A percentile compares a stretch with the other conserved stretches of the same genome.
Evolutionary conservation across 2,888 invertebrate species (phyloP).

Genomic region (Cactoblastis cactorum): DNA sequence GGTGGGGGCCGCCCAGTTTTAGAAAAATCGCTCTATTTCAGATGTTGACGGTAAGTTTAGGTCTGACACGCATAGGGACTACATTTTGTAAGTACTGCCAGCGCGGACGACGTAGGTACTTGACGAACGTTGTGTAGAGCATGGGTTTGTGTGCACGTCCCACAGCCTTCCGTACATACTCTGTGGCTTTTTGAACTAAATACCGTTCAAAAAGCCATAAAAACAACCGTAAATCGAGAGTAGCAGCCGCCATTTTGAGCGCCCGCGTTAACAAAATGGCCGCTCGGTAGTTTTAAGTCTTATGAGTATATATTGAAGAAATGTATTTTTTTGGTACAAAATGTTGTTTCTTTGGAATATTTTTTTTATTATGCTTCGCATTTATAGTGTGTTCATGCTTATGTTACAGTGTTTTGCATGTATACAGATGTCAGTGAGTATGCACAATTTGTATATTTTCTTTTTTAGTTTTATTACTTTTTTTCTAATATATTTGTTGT

Average conservation of each 20-base stretch:
- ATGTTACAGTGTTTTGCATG: conserved; percentile 76
- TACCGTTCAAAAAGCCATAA: conserved; percentile 33
- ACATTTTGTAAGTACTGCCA: conserved; percentile 47
- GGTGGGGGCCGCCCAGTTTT: conserved; percentile 68
- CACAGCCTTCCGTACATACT: conserved; percentile 31
- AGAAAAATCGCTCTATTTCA: conserved; percentile 74
- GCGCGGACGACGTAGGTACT: conserved; percentile 42
- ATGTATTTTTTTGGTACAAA: conserved; percentile 62
- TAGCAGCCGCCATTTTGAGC: conserved; percentile 63
- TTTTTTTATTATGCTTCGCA: conserved; percentile 70
- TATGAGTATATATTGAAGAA: conserved; percentile 56
- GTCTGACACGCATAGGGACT: conserved; percentile 58
- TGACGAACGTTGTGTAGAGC: conserved; percentile 41
- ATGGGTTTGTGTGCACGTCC: conserved; percentile 47
- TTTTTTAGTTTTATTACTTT: conserved; percentile 27
- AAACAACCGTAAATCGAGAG: conserved; percentile 43
- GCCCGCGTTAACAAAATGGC: conserved; percentile 54
- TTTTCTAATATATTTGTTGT: conserved; percentile 46
- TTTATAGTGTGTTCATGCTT: conserved; percentile 76
- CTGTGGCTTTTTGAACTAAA: conserved; percentile 26
- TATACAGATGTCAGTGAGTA: conserved; percentile 73
- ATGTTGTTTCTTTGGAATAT: conserved; percentile 60
- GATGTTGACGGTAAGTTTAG: conserved; percentile 79
- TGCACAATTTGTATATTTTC: conserved; percentile 70
- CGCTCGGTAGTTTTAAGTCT: conserved; percentile 63